Conservation (phyloP, 2,888 invertebrate species). For the Sepioteuthis lessoniana region DNA sequence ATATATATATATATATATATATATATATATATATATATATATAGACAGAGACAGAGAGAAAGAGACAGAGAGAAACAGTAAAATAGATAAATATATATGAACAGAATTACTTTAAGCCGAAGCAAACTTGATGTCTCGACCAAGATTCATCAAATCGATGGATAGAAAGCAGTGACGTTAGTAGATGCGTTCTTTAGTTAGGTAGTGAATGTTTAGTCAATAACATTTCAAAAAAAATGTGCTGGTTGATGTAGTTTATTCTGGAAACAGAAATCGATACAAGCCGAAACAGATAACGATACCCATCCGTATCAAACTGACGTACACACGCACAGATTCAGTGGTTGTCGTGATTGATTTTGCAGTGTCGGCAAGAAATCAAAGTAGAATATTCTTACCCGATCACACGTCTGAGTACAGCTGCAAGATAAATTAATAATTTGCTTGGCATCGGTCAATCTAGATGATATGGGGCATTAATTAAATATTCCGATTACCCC, state of each 20-base stretch:
- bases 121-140: too few species aligned
- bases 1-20: too few species aligned
- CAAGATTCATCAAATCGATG: background rate
- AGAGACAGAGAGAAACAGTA: too few species aligned
- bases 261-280: background rate
- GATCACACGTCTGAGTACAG: background rate
- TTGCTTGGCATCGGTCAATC: background rate
- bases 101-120: too few species aligned
- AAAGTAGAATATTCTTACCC: background rate
- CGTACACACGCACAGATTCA: background rate
- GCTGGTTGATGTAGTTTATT: background rate
- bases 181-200: background rate
- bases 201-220: background rate
- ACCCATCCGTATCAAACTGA: background rate
- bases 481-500: background rate
- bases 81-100: background rate
- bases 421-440: background rate
- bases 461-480: background rate
- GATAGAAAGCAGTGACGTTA: too few species aligned
- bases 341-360: background rate
- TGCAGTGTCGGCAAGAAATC: background rate
- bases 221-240: background rate
- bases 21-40: too few species aligned
- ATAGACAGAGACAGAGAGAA: too few species aligned
- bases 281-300: background rate